phyloP scores from a whole-genome alignment of 2,113 vertebrate genomes.

The Pampusana beccarii region DNA sequence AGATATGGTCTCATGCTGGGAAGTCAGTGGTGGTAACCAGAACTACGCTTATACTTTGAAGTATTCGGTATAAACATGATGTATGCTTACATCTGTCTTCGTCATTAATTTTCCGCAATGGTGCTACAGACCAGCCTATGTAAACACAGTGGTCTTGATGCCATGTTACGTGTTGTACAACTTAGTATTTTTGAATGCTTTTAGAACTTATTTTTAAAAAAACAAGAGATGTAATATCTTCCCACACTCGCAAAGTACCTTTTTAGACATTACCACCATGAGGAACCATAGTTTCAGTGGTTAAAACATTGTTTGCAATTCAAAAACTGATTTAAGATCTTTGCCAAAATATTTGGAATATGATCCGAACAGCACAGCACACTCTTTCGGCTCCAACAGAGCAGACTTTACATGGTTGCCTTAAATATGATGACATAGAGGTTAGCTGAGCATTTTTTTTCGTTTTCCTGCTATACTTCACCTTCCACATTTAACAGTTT shows the following conservation, averaged over 20 bases:
- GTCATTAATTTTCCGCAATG: not conserved
- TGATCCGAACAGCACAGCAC: not conserved
- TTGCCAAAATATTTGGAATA: not conserved
- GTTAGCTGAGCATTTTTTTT: not conserved
- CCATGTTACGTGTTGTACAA: not conserved
- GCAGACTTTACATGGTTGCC: not conserved
- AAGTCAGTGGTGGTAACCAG: not conserved
- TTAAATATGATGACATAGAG: not conserved
- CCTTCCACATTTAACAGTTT: not conserved
- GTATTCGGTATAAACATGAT: not conserved
- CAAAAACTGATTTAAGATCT: not conserved
- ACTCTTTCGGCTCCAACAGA: not conserved
- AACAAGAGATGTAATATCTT: not conserved
- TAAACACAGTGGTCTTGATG: not conserved
- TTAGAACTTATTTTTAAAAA: not conserved
- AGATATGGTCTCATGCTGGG: not conserved
- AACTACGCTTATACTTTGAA: not conserved
- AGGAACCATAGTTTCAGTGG: not conserved
- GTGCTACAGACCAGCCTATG: not conserved
- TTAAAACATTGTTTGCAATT: not conserved
- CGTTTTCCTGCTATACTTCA: not conserved
- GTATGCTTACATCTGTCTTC: not conserved
- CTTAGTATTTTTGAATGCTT: not conserved
- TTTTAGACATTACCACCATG: not conserved
- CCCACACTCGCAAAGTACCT: not conserved